These are phyloP conservation scores for Oceanodroma tethys DNA, from an alignment of 2,113 vertebrate genomes.

Conservation along the genomic window DNA sequence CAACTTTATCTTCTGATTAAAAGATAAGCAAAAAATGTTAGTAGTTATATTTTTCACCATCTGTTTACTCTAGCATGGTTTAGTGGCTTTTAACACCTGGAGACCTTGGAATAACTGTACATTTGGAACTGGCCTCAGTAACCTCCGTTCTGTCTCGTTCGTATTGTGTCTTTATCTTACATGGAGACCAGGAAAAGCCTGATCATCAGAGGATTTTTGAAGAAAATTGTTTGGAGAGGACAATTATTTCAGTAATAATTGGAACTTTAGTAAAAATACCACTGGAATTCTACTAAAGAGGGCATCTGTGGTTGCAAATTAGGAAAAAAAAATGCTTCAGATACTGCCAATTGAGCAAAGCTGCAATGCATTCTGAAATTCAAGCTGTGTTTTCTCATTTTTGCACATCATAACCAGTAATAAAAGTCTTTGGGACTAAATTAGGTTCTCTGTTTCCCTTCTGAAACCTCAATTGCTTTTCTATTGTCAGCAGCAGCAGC, in stretches of 20 bases:
- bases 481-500: background rate
- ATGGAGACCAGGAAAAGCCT: background rate
- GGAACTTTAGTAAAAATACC: background rate
- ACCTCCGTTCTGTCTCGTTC: background rate
- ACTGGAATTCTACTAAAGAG: background rate
- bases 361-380: conserved; percentile 10
- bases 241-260: background rate
- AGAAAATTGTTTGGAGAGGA: background rate
- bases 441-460: background rate
- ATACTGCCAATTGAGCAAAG: conserved; percentile 34
- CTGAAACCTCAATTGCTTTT: background rate
- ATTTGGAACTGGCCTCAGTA: background rate
- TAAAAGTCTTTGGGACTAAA: conserved; percentile 1
- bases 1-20: background rate
- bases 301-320: background rate
- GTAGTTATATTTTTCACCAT: background rate
- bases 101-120: background rate
- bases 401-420: background rate
- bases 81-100: background rate
- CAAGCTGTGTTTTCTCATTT: conserved; percentile 38
- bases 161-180: background rate
- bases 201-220: background rate
- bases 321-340: background rate
- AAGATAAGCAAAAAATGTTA: background rate
- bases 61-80: background rate